Evolutionary conservation across 37 sponge, comb jelly and placozoan species (phyloP), one percentile per base, ranked within the genome.

Genomic region (Eunapius fragilis): DNA sequence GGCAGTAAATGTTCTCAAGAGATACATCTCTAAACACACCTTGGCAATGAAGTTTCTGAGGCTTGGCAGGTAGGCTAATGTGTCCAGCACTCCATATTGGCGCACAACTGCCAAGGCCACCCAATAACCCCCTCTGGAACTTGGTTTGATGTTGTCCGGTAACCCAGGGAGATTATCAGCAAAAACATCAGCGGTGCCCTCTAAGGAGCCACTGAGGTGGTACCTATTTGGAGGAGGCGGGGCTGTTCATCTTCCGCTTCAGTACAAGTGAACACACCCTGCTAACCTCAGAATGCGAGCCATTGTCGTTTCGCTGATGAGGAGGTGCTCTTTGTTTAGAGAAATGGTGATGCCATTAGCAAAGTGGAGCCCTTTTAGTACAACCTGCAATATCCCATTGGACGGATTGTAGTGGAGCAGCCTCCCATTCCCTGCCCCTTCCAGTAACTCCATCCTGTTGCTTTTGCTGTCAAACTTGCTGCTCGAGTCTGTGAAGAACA

Each of bases 81-180:
- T 79, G 80, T 86, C 86, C 25, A 70, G 30, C 11, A 31, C 26
- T 11, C 31, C 24, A 74, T 73, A 49, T 13, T 78, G 80, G 31
- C 92, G 58, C 49, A 85, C 50, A 24, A 87, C 75, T 23, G 85
- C 89, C 71, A 90, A 67, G 2, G 88, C 91, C 5, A 96, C 73
- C 96, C 96, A 96, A 33, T 89, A 92, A 0, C 93, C 92, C 0
- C 87, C 83, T 12, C 68, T 77, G 31, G 25, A 25, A 58, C 83
- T 85, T 34, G 91, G 90, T 30, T 86, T 83, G 76, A 96, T 87
- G 47, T 96, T 96, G 80, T 96, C 96, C 32, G 96, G 96, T 25
- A 86, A 34, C 23, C 93, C 91, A 9, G 93, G 96, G 0, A 96
- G 91, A 48, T 92, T 92, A 28, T 88, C 82, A 47, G 76, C 69